Evolutionary conservation across 2,888 invertebrate genomes (phyloP).

Genomic region (Sphaerophoria taeniata): DNA sequence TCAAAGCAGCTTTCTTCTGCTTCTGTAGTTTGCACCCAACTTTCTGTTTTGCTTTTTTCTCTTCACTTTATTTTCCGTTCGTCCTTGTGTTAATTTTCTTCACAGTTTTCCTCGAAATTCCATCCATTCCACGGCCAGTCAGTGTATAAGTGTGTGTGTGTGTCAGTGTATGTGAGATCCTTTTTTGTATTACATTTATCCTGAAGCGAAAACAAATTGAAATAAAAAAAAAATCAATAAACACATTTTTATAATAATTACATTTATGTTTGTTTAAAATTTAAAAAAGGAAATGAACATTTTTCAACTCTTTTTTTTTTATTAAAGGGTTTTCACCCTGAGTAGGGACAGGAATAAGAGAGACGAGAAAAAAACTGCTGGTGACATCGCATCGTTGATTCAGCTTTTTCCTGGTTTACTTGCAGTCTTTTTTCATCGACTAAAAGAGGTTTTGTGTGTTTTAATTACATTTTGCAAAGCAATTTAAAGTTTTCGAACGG

Average conservation of each 20-base stretch:
- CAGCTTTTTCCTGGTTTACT: too few species aligned
- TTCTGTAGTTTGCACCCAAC: conserved; percentile 50
- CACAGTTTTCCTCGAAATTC: conserved; percentile 42
- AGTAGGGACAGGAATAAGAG: too few species aligned
- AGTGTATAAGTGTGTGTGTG: conserved; percentile 1
- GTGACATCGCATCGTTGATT: not conserved
- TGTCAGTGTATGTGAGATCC: not conserved
- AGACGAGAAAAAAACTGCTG: too few species aligned
- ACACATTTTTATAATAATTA: conserved; percentile 61
- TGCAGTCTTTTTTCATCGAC: not conserved
- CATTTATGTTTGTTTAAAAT: conserved; percentile 19
- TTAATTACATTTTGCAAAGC: conserved; percentile 19
- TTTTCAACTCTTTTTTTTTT: not conserved
- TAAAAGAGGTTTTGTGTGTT: conserved; percentile 8
- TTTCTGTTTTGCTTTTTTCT: conserved; percentile 7
- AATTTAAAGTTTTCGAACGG: conserved; percentile 31
- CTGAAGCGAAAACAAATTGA: conserved; percentile 68
- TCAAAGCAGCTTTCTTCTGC: conserved; percentile 16
- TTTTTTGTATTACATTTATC: conserved; percentile 20
- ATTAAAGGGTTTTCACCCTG: not conserved
- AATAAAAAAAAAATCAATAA: conserved; percentile 32
- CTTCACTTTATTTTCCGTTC: not conserved
- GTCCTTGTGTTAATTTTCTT: conserved; percentile 28
- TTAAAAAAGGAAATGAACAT: not conserved
- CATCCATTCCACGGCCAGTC: conserved; percentile 48